Percentiles rank a stretch among this genome's conserved stretches.
Conservation (phyloP, 2,888 invertebrate species). For the Cryptosula pallasiana region DNA sequence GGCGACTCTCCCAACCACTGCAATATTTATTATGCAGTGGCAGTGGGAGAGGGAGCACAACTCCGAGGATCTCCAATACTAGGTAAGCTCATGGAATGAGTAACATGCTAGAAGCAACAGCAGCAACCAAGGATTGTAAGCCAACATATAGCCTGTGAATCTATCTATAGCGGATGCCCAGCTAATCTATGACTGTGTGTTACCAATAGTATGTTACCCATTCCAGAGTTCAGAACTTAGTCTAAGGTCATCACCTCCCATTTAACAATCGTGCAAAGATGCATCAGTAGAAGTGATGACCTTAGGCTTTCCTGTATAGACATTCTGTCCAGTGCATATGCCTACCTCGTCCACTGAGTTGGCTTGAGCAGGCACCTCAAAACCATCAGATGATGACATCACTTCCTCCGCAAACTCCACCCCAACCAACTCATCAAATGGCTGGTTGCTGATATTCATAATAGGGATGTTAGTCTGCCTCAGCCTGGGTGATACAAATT, state of each 20-base stretch:
- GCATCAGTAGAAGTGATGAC: background rate
- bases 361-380: background rate
- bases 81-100: too few relatives aligned
- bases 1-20: too few relatives aligned
- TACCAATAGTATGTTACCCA: constrained; percentile 1
- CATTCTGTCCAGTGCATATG: background rate
- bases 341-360: background rate
- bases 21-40: too few relatives aligned
- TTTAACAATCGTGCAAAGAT: background rate
- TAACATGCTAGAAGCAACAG: background rate
- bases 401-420: constrained; percentile 20
- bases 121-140: background rate
- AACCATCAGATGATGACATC: constrained; percentile 10
- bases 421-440: constrained; percentile 18
- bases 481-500: background rate
- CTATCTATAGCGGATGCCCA: background rate
- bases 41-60: too few relatives aligned
- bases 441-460: background rate
- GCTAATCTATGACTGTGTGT: background rate
- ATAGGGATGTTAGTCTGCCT: constrained; percentile 4
- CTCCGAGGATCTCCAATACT: too few relatives aligned
- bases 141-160: background rate
- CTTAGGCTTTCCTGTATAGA: background rate
- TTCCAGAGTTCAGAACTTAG: background rate
- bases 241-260: background rate